A percentile compares a stretch with the other conserved stretches of the same genome.
phyloP scores from a whole-genome alignment of 1,140 invertebrate genomes.

The Steinernema khuongi region DNA sequence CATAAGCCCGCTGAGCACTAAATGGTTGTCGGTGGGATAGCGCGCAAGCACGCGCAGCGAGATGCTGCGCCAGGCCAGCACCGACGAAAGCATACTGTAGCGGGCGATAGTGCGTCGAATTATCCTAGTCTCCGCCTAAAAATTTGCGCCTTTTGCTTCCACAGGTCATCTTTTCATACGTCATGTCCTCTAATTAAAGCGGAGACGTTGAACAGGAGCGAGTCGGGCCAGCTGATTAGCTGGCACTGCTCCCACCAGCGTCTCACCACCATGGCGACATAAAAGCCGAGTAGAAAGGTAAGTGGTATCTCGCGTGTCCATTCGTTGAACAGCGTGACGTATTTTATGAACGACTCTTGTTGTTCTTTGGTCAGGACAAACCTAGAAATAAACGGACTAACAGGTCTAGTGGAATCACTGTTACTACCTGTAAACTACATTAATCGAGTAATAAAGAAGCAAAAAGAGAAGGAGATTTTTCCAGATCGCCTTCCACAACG shows the following conservation, averaged over 20 bases:
- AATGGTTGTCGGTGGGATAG: constrained; percentile 43
- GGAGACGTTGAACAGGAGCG: constrained; percentile 35
- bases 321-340: constrained; percentile 38
- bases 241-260: constrained; percentile 52
- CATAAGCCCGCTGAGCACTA: constrained; percentile 39
- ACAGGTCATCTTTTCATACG: constrained; percentile 21
- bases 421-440: constrained; percentile 37
- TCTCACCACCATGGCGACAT: constrained; percentile 50
- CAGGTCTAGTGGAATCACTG: neutral
- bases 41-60: constrained; percentile 35
- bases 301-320: constrained; percentile 47
- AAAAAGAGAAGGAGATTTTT: constrained; percentile 40
- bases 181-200: constrained; percentile 39
- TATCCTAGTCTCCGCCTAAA: constrained; percentile 39
- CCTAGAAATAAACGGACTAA: constrained; percentile 25
- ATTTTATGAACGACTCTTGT: constrained; percentile 33
- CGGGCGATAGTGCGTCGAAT: constrained; percentile 41
- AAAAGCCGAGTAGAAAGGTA: constrained; percentile 52
- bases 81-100: constrained; percentile 38
- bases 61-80: constrained; percentile 41
- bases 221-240: constrained; percentile 36
- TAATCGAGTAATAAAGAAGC: constrained; percentile 40
- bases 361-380: constrained; percentile 36
- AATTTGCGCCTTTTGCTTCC: neutral
- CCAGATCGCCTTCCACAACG: constrained; percentile 44